Evolutionary conservation across 2,797 vertebrate genomes (phyloP).

Genomic region (Cryptoprocta ferox): DNA sequence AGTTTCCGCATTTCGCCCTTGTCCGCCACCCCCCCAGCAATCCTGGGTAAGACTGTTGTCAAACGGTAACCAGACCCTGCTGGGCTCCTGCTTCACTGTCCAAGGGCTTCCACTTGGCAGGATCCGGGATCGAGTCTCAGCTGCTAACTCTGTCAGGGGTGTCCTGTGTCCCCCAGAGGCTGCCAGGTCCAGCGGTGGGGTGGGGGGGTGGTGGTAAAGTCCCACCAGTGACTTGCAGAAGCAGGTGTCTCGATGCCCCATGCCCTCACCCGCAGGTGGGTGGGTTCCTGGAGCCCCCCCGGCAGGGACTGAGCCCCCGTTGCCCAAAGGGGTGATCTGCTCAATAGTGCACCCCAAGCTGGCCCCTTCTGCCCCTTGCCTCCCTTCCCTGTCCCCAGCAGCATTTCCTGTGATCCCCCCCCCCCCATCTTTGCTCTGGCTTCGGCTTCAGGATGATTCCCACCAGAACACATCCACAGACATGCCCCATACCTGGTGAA

Average conservation of each 20-base stretch:
- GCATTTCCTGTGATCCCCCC: accelerated
- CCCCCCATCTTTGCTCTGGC: no score
- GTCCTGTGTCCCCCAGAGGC: background rate
- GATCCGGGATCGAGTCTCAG: background rate
- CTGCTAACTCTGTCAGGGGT: background rate
- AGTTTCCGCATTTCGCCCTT: background rate
- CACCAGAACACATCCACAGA: background rate
- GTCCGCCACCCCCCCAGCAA: background rate
- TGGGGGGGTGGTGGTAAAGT: background rate
- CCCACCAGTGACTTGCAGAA: background rate
- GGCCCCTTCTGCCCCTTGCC: background rate
- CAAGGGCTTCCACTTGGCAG: background rate
- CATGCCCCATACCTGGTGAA: background rate
- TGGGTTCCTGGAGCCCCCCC: background rate
- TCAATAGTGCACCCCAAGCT: no score
- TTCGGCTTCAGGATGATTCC: background rate
- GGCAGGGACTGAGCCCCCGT: background rate
- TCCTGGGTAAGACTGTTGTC: background rate
- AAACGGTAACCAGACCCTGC: background rate
- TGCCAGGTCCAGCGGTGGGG: background rate
- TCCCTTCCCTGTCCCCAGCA: background rate
- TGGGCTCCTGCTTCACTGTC: background rate
- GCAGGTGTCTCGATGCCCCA: background rate
- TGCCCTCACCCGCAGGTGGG: accelerated
- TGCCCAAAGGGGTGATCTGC: background rate